Evolutionary conservation across 2,797 vertebrate species (phyloP).

Genomic region (Bucorvus abyssinicus): DNA sequence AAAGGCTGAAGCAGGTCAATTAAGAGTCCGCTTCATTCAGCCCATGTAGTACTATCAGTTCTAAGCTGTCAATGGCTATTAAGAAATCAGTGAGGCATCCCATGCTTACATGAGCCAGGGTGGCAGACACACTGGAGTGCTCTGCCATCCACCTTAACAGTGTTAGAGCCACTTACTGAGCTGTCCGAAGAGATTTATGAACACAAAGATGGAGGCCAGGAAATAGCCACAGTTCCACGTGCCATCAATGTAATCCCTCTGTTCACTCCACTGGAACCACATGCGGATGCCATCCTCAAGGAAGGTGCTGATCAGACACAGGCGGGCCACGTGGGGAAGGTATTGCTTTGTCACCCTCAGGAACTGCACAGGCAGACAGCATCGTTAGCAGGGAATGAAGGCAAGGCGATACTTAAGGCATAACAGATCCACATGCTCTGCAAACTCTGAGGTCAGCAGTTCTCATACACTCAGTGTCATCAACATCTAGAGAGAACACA

Average conservation of each 20-base stretch:
- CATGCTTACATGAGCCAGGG: neutral
- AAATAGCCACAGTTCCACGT: conserved; percentile 96
- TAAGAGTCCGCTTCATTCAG: neutral
- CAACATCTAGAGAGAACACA: neutral
- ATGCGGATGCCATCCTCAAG: conserved; percentile 97
- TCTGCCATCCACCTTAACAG: neutral
- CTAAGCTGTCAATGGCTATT: neutral
- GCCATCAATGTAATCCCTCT: conserved; percentile 94
- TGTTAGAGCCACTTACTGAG: conserved; percentile 83
- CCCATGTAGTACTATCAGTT: neutral
- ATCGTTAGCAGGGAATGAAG: neutral
- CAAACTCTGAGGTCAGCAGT: neutral
- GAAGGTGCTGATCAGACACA: conserved; percentile 98
- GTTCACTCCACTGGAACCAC: conserved; percentile 99
- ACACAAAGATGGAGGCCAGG: conserved; percentile 91
- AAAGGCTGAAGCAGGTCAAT: neutral
- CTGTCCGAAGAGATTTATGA: conserved; percentile 94
- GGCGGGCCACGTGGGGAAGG: conserved; percentile 91
- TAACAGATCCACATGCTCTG: neutral
- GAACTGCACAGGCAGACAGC: conserved; percentile 78
- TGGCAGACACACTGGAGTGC: neutral
- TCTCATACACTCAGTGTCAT: neutral
- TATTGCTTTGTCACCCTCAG: conserved; percentile 96
- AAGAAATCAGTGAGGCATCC: neutral
- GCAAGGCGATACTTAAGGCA: neutral